phyloP scores from a whole-genome alignment of 2,888 invertebrate species.

The Drosophila limbata region DNA sequence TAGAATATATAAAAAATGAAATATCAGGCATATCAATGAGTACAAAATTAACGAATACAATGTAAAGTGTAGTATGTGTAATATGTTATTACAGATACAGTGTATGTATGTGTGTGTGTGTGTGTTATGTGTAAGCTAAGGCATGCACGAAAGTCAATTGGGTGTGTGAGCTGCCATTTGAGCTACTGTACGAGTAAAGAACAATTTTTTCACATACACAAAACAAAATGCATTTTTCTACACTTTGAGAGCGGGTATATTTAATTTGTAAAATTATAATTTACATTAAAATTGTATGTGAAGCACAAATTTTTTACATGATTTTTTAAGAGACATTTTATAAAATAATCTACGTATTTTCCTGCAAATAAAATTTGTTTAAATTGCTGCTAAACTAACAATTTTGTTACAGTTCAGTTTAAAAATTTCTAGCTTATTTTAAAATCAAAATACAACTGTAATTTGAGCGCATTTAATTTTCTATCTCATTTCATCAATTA shows the following conservation, averaged over 20 bases:
- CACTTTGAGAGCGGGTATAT: background rate
- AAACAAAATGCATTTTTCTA: background rate
- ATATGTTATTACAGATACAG: constrained; percentile 53
- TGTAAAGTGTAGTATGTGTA: constrained; percentile 51
- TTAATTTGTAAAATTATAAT: background rate
- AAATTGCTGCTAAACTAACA: background rate
- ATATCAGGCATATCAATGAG: constrained; percentile 31
- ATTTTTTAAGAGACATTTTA: too few relatives aligned
- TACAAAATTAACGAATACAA: constrained; percentile 60
- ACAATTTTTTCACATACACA: background rate
- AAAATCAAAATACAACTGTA: constrained; percentile 26
- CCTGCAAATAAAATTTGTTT: background rate
- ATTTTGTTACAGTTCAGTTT: background rate
- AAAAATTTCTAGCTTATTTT: constrained; percentile 23
- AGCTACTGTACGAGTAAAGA: background rate
- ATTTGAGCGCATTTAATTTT: constrained; percentile 9
- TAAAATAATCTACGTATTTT: too few relatives aligned
- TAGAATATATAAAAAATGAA: constrained; percentile 9
- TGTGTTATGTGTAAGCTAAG: constrained; percentile 20
- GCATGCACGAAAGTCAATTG: constrained; percentile 60
- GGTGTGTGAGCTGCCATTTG: constrained; percentile 47
- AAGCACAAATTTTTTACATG: background rate
- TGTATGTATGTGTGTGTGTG: constrained; percentile 12
- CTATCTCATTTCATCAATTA: constrained; percentile 44
- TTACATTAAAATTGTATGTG: background rate